These are phyloP conservation scores for Lacerta bilineata DNA, from an alignment of 2,797 vertebrate genomes.

Conservation along the genomic window DNA sequence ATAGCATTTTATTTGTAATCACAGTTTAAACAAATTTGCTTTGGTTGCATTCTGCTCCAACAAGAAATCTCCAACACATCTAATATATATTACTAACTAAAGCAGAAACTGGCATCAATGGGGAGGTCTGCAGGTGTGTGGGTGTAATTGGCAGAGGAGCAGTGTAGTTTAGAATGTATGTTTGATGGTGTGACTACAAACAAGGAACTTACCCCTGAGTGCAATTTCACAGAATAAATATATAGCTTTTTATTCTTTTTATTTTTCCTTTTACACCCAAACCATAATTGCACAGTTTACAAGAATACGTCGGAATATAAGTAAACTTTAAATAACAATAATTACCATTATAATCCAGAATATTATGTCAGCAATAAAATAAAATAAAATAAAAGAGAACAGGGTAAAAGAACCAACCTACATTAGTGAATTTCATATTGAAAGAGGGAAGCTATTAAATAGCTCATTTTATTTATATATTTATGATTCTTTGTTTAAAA, in stretches of 20 bases:
- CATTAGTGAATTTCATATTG: too few relatives aligned
- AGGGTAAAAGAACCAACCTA: too few relatives aligned
- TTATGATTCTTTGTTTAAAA: too few relatives aligned
- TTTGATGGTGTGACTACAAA: background rate
- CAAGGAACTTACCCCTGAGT: background rate
- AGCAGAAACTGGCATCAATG: constrained; percentile 26
- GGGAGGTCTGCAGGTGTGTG: constrained; percentile 45
- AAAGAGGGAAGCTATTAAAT: too few relatives aligned
- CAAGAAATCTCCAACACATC: constrained; percentile 29
- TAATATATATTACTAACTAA: constrained; percentile 18
- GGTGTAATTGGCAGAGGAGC: constrained; percentile 31
- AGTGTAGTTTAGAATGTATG: accelerated
- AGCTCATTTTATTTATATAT: too few relatives aligned
- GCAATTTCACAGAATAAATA: background rate
- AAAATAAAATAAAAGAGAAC: too few relatives aligned
- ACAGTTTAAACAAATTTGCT: background rate
- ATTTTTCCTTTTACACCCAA: too few relatives aligned
- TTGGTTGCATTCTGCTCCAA: background rate
- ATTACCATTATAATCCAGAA: too few relatives aligned
- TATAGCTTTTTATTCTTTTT: background rate
- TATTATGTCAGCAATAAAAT: too few relatives aligned
- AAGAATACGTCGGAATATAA: too few relatives aligned
- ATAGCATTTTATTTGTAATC: constrained; percentile 29
- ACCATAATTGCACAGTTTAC: too few relatives aligned
- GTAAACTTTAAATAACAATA: too few relatives aligned